Percentiles rank a stretch among this genome's conserved stretches.
Evolutionary conservation across 2,888 invertebrate genomes (phyloP).

Genomic region (Argyresthia albistria): DNA sequence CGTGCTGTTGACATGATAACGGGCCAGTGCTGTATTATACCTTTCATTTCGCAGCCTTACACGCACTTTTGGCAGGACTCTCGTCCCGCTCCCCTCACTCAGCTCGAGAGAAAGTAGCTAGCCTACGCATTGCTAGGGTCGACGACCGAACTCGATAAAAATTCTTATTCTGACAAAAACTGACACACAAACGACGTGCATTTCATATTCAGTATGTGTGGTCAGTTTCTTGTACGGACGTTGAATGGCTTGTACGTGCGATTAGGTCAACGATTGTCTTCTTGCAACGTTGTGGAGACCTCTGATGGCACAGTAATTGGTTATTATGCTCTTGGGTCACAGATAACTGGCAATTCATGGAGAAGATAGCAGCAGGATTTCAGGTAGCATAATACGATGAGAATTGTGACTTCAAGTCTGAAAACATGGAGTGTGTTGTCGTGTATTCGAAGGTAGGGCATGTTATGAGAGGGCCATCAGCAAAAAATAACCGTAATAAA

Average conservation of each 20-base stretch:
- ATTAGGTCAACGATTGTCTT: slow-evolving; percentile 45
- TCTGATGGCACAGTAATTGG: background rate
- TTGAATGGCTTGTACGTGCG: slow-evolving; percentile 45
- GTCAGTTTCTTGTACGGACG: slow-evolving; percentile 58
- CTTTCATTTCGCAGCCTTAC: background rate
- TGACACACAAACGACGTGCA: slow-evolving; percentile 63
- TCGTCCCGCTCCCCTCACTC: slow-evolving; percentile 42
- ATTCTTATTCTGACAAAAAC: slow-evolving; percentile 66
- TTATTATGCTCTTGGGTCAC: too few relatives aligned
- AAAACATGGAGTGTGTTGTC: background rate
- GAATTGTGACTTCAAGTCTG: background rate
- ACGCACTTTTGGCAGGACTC: slow-evolving; percentile 68
- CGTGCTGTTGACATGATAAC: background rate
- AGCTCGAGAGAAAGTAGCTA: slow-evolving; percentile 67
- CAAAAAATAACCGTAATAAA: slow-evolving; percentile 63
- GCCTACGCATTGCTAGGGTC: slow-evolving; percentile 70
- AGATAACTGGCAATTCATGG: too few relatives aligned
- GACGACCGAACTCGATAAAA: slow-evolving; percentile 62
- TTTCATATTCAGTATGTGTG: slow-evolving; percentile 66
- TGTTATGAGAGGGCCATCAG: background rate
- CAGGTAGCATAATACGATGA: background rate
- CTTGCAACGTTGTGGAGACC: slow-evolving; percentile 16
- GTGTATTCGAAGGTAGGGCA: background rate
- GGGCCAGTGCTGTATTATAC: background rate
- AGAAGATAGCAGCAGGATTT: background rate